These are phyloP conservation scores for Alouatta palliata DNA, from an alignment of 2,113 vertebrate species.

Conservation along the genomic window DNA sequence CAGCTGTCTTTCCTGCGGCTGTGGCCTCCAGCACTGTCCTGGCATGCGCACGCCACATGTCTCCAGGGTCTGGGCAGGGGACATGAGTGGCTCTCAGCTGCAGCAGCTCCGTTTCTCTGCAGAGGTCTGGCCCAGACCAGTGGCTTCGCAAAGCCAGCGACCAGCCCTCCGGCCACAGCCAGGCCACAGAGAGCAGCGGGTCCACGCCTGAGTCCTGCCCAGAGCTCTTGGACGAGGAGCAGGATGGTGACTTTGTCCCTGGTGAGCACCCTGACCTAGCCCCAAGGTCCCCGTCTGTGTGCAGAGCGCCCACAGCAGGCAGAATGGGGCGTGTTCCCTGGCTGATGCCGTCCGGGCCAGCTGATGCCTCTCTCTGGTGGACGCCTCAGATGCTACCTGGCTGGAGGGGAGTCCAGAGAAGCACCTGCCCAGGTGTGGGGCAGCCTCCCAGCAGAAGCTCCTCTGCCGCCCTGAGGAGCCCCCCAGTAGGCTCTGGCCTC, in stretches of 20 bases:
- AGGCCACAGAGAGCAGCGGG: slow-evolving; percentile 96
- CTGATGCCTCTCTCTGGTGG: too few relatives aligned
- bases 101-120: background rate
- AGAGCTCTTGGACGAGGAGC: slow-evolving; percentile 91
- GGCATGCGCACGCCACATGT: rapidly evolving
- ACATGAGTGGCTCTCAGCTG: rapidly evolving
- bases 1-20: rapidly evolving
- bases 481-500: background rate
- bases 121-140: slow-evolving; percentile 81
- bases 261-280: background rate
- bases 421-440: background rate
- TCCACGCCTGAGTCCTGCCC: slow-evolving; percentile 95
- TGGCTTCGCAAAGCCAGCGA: slow-evolving; percentile 92
- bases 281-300: too few relatives aligned
- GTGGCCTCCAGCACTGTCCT: background rate
- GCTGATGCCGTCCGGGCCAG: too few relatives aligned
- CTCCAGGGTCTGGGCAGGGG: background rate
- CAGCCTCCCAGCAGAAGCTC: too few relatives aligned
- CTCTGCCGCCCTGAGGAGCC: background rate
- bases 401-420: background rate
- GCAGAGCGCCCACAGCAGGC: too few relatives aligned
- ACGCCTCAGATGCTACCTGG: background rate
- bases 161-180: slow-evolving; percentile 95
- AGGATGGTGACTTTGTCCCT: background rate
- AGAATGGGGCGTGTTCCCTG: too few relatives aligned